A percentile compares a stretch with the other conserved stretches of the same genome.
These are phyloP conservation scores for Aricia agestis DNA, from an alignment of 1,140 invertebrate species.

Conservation along the genomic window DNA sequence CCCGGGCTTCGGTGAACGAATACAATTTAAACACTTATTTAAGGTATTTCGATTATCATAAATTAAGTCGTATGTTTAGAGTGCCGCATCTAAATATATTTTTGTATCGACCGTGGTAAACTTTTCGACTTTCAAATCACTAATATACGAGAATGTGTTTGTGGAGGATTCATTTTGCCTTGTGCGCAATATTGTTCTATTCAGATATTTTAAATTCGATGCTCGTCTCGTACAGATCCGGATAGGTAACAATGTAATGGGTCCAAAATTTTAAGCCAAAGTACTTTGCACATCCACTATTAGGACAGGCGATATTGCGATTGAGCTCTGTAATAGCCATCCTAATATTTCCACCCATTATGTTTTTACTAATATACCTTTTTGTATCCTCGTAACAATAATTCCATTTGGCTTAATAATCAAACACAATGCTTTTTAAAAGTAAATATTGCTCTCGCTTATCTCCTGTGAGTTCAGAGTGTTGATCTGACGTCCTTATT, in stretches of 20 bases:
- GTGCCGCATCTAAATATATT: conserved; percentile 12
- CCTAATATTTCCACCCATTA: background rate
- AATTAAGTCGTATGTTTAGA: conserved; percentile 14
- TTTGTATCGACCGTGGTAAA: conserved; percentile 8
- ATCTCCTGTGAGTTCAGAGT: too few relatives aligned
- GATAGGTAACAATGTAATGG: background rate
- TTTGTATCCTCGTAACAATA: background rate
- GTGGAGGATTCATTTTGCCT: background rate
- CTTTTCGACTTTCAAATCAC: background rate
- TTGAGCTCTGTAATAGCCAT: background rate
- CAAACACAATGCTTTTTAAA: background rate
- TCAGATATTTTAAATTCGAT: background rate
- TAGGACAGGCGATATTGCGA: background rate
- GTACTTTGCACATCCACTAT: background rate
- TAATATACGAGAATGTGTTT: background rate
- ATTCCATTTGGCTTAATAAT: background rate
- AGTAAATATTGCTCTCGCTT: background rate
- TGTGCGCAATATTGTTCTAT: background rate
- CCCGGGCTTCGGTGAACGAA: background rate
- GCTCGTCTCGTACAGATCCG: background rate
- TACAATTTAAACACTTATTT: conserved; percentile 1
- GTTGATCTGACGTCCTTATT: background rate
- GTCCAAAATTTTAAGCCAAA: conserved; percentile 10
- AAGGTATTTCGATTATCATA: conserved; percentile 10
- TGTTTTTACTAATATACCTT: background rate